These are phyloP conservation scores for Dugesia japonica DNA, from an alignment of 2,888 invertebrate species.

Conservation along the genomic window DNA sequence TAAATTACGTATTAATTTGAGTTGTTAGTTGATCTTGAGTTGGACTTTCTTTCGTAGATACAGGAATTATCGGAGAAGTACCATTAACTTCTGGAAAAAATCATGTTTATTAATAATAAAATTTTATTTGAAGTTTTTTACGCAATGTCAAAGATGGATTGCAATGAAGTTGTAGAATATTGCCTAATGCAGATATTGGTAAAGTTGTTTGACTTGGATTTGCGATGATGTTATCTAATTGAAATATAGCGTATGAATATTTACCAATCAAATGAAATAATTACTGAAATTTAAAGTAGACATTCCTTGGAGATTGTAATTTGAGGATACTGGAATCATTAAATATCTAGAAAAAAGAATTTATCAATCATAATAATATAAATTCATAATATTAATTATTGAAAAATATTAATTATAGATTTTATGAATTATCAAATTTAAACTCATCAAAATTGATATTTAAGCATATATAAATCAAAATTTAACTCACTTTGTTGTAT, in stretches of 20 bases:
- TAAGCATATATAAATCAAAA: neutral
- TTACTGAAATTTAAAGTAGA: neutral
- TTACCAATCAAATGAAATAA: too few species aligned
- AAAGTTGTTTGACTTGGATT: slow-evolving; percentile 3
- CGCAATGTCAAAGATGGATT: slow-evolving; percentile 4
- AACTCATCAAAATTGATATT: too few species aligned
- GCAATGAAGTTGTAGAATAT: neutral
- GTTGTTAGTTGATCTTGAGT: neutral
- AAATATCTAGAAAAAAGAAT: neutral
- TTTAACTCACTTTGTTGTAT: neutral
- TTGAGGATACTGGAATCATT: neutral
- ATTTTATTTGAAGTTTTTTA: neutral
- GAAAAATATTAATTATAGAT: too few species aligned
- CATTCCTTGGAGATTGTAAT: slow-evolving; percentile 10
- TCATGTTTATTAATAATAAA: neutral
- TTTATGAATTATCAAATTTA: too few species aligned
- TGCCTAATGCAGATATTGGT: neutral
- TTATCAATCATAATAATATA: neutral
- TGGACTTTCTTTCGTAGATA: neutral
- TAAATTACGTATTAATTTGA: slow-evolving; percentile 5
- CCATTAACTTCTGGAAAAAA: slow-evolving; percentile 6
- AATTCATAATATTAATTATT: neutral
- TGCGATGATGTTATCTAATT: neutral
- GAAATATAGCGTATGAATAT: too few species aligned
- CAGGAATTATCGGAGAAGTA: neutral